phyloP scores from a whole-genome alignment of 2,797 vertebrate genomes.

The Pangasius djambal region DNA sequence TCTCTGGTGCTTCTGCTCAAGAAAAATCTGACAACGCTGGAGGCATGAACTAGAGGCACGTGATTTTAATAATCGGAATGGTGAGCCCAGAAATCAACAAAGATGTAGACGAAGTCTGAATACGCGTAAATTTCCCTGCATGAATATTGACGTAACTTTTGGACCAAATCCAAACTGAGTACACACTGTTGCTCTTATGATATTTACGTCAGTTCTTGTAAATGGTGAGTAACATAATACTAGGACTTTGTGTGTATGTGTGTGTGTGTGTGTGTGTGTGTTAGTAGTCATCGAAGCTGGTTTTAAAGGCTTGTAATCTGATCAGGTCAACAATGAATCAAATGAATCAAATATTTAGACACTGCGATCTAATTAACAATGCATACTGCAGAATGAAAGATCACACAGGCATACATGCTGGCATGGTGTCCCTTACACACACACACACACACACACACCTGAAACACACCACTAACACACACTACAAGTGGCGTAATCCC shows the following conservation, averaged over 20 bases:
- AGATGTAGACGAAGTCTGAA: no score
- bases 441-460: conserved; percentile 26
- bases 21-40: no score
- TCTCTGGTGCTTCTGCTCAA: no score
- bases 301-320: conserved; percentile 16
- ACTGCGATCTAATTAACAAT: neutral
- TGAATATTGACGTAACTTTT: neutral
- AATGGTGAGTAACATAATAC: neutral
- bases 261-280: conserved; percentile 12
- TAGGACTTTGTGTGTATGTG: neutral
- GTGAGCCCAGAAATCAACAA: no score
- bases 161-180: neutral
- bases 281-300: neutral
- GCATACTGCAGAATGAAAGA: conserved; percentile 1
- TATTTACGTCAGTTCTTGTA: neutral
- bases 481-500: neutral
- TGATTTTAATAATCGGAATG: no score
- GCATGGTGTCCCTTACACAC: neutral
- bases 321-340: conserved; percentile 38
- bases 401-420: conserved; percentile 13
- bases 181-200: neutral
- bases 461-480: neutral
- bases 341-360: conserved; percentile 40
- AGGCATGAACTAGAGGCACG: no score
- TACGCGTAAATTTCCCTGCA: neutral